These are phyloP conservation scores for Ochropleura leucogaster DNA, from an alignment of 2,888 invertebrate species.

Conservation along the genomic window DNA sequence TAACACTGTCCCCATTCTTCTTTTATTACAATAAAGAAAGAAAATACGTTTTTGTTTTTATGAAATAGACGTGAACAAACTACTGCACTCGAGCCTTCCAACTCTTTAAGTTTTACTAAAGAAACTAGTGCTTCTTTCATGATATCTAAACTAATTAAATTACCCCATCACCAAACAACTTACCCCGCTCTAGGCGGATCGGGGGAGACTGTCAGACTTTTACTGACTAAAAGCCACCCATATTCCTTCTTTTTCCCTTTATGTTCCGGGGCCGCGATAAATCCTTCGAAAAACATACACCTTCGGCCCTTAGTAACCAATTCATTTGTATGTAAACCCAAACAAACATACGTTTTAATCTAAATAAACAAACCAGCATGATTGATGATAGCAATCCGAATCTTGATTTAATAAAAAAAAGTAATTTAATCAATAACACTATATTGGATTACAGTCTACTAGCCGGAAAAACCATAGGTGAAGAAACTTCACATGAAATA, in stretches of 20 bases:
- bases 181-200: no score
- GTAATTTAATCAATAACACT: slow-evolving; percentile 10
- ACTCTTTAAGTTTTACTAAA: not conserved
- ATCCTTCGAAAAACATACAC: no score
- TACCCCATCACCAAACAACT: not conserved
- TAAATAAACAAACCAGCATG: slow-evolving; percentile 12
- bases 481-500: slow-evolving; percentile 4
- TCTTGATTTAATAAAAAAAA: not conserved
- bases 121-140: not conserved
- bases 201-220: no score
- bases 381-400: not conserved
- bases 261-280: no score
- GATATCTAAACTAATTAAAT: not conserved
- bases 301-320: not conserved
- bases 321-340: not conserved
- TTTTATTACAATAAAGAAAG: no score
- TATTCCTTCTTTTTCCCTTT: no score
- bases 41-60: no score
- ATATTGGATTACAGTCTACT: not conserved
- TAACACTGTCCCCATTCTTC: no score
- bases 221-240: no score
- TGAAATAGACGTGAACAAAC: not conserved
- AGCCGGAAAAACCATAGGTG: not conserved
- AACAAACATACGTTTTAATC: slow-evolving; percentile 5
- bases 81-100: not conserved